These are phyloP conservation scores for Serrognathus titanus DNA, from an alignment of 2,888 invertebrate genomes.

Conservation along the genomic window DNA sequence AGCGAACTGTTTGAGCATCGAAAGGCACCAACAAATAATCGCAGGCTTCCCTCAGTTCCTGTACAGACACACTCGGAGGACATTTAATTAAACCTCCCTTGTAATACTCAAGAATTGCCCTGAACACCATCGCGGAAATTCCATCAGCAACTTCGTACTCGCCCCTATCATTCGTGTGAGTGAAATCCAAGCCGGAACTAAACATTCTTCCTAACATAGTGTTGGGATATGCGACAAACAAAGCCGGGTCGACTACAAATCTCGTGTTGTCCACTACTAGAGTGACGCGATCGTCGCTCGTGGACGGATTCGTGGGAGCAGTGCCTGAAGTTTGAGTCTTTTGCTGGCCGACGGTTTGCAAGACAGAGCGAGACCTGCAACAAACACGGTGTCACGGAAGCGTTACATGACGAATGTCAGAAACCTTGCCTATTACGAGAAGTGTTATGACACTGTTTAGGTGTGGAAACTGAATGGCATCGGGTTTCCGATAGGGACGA, in stretches of 20 bases:
- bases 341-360: constrained; percentile 32
- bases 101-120: constrained; percentile 94
- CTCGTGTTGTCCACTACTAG: constrained; percentile 93
- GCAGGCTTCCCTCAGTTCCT: constrained; percentile 96
- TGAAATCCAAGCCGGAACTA: constrained; percentile 86
- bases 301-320: constrained; percentile 14
- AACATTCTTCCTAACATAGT: constrained; percentile 99
- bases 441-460: constrained; percentile 52
- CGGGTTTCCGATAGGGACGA: constrained; percentile 52
- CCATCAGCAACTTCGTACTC: constrained; percentile 97
- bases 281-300: constrained; percentile 75
- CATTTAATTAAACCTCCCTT: constrained; percentile 88
- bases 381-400: constrained; percentile 19
- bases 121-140: constrained; percentile 90
- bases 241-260: constrained; percentile 88
- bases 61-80: constrained; percentile 93
- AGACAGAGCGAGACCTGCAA: constrained; percentile 40
- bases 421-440: constrained; percentile 48
- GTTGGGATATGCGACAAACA: constrained; percentile 93
- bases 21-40: constrained; percentile 98
- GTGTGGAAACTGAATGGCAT: constrained; percentile 52
- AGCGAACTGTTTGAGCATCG: constrained; percentile 91
- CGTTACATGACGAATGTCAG: not conserved
- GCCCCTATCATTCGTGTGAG: constrained; percentile 91
- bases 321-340: constrained; percentile 27